Evolutionary conservation across 2,888 invertebrate genomes (phyloP).

Genomic region (Serripes groenlandicus): DNA sequence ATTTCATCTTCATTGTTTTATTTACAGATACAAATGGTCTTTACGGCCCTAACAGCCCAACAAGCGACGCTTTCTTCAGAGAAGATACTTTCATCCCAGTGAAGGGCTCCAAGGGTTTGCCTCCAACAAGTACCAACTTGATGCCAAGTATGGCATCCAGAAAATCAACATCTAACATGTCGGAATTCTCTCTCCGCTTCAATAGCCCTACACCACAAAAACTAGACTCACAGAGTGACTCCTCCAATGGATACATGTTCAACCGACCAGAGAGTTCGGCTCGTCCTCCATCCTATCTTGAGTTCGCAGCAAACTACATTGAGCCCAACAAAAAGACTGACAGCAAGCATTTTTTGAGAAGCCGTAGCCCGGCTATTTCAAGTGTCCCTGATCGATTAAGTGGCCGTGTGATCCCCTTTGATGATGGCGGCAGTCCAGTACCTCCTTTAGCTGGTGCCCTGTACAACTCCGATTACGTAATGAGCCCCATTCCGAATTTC

Average conservation of each 20-base stretch:
- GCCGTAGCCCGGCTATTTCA: constrained; percentile 5
- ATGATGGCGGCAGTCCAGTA: constrained; percentile 31
- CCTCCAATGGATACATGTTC: neutral
- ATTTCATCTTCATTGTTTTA: no score
- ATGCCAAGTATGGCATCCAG: constrained; percentile 4
- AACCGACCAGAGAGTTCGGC: neutral
- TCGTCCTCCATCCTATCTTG: constrained; percentile 12
- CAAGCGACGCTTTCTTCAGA: constrained; percentile 1
- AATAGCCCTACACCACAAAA: constrained; percentile 29
- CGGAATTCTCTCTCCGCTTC: constrained; percentile 29
- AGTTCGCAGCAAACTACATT: constrained; percentile 13
- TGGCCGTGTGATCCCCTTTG: constrained; percentile 4
- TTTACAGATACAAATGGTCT: constrained; percentile 1
- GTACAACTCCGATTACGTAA: constrained; percentile 30
- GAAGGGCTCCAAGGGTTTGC: constrained; percentile 18
- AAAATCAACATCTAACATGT: constrained; percentile 17
- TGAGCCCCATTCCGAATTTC: constrained; percentile 14
- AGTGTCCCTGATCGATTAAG: neutral
- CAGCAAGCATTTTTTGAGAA: neutral
- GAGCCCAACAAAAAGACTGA: neutral
- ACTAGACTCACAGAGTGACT: neutral
- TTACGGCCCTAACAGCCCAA: neutral
- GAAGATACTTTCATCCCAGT: constrained; percentile 20
- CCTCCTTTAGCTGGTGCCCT: constrained; percentile 37
- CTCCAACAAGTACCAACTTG: constrained; percentile 26